phyloP scores from a whole-genome alignment of 2,888 invertebrate species.

The Apeira syringaria region DNA sequence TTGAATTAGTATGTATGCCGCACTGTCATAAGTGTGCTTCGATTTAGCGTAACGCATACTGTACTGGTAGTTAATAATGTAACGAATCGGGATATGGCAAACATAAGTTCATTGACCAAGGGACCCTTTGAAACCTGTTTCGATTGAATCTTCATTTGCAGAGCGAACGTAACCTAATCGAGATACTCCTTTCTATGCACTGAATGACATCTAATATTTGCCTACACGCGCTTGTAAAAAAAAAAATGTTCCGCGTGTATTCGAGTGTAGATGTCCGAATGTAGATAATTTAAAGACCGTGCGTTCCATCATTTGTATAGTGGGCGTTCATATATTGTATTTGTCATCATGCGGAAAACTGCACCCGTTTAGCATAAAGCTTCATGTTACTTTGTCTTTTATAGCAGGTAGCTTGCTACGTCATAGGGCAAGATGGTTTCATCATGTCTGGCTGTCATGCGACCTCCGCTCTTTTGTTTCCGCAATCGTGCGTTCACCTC shows the following conservation, averaged over 20 bases:
- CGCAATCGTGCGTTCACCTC: conserved; percentile 75
- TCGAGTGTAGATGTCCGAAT: conserved; percentile 27
- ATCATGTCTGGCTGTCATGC: conserved; percentile 44
- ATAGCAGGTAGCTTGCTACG: conserved; percentile 35
- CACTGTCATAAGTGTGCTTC: conserved; percentile 22
- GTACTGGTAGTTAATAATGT: no score
- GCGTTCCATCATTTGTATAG: conserved; percentile 1
- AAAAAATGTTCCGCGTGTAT: conserved; percentile 56
- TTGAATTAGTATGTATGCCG: conserved; percentile 26
- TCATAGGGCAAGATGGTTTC: conserved; percentile 60
- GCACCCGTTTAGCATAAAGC: conserved; percentile 30
- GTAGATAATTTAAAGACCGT: conserved; percentile 15
- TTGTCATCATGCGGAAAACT: conserved; percentile 40
- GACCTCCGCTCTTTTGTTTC: conserved; percentile 63
- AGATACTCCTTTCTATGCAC: conserved; percentile 18
- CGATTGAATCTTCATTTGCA: conserved; percentile 8
- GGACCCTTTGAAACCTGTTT: conserved; percentile 25
- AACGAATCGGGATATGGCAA: background rate
- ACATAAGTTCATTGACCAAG: conserved; percentile 13
- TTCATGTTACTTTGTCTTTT: conserved; percentile 26
- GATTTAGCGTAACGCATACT: conserved; percentile 26
- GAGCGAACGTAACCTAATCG: conserved; percentile 11
- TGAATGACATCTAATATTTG: conserved; percentile 41
- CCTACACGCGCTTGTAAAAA: conserved; percentile 41
- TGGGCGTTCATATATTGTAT: conserved; percentile 5